These are phyloP conservation scores for Linnaemya vulpina DNA, from an alignment of 2,888 invertebrate genomes.

Conservation along the genomic window DNA sequence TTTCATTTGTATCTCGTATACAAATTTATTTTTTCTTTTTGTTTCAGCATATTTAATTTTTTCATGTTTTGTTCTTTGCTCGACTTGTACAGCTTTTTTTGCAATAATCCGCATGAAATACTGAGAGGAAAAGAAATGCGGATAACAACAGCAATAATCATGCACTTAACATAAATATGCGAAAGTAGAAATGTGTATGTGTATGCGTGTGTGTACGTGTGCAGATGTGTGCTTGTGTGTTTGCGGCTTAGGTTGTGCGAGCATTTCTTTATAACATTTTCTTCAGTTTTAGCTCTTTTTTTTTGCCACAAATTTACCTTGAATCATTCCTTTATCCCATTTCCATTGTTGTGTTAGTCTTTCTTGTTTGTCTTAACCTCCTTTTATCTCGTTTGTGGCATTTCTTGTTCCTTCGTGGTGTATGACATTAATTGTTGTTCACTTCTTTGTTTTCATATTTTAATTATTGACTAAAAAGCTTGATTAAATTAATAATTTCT, in stretches of 20 bases:
- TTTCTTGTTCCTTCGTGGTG: slow-evolving; percentile 10
- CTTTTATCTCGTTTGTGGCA: slow-evolving; percentile 29
- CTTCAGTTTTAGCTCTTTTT: slow-evolving; percentile 21
- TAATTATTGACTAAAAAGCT: background rate
- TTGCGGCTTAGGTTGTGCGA: background rate
- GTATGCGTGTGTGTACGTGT: slow-evolving; percentile 8
- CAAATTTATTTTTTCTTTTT: background rate
- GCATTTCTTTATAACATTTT: slow-evolving; percentile 17
- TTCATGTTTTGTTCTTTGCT: background rate
- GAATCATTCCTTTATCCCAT: slow-evolving; percentile 43
- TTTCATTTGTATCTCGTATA: slow-evolving; percentile 30
- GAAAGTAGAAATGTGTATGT: background rate
- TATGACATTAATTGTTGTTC: slow-evolving; percentile 13
- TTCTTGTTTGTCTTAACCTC: slow-evolving; percentile 25
- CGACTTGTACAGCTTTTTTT: background rate
- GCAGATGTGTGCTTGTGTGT: background rate
- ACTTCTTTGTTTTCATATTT: background rate
- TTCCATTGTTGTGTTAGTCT: slow-evolving; percentile 24
- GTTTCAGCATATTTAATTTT: background rate
- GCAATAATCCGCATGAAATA: slow-evolving; percentile 7
- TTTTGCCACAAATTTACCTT: slow-evolving; percentile 47
- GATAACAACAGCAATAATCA: slow-evolving; percentile 40
- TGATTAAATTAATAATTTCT: too few relatives aligned
- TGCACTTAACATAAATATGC: slow-evolving; percentile 22
- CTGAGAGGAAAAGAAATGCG: background rate